Evolutionary conservation across 2,797 vertebrate genomes (phyloP).

Genomic region (Heteromormyrus szaboi): DNA sequence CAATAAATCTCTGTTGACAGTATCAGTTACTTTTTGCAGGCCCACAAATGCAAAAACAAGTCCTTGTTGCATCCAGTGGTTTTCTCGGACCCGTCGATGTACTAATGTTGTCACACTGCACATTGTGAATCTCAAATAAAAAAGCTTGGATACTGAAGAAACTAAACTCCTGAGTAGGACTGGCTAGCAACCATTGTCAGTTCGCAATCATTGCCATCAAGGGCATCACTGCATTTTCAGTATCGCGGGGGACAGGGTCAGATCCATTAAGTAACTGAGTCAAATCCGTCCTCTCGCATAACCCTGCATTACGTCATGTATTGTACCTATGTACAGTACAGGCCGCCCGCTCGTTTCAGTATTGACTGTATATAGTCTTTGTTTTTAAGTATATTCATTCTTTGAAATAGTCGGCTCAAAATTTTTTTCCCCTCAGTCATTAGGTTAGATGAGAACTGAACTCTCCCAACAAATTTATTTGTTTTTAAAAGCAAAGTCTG

Average conservation of each 20-base stretch:
- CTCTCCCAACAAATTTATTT: neutral
- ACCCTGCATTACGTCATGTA: neutral
- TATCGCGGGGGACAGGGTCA: neutral
- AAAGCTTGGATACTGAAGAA: neutral
- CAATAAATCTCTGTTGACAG: neutral
- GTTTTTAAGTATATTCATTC: neutral
- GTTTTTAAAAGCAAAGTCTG: neutral
- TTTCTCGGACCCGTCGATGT: neutral
- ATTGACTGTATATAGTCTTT: neutral
- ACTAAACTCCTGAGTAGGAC: neutral
- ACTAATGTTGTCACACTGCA: neutral
- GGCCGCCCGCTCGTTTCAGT: neutral
- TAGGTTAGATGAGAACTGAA: neutral
- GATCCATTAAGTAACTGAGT: neutral
- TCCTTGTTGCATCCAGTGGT: neutral
- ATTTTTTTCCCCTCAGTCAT: neutral
- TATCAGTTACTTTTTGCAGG: neutral
- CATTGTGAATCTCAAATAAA: neutral
- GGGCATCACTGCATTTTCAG: neutral
- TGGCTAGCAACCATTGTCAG: neutral
- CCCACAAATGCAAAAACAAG: neutral
- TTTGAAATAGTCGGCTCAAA: neutral
- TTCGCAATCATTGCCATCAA: neutral
- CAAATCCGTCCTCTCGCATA: neutral
- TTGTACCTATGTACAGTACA: neutral